Evolutionary conservation across 2,888 invertebrate genomes (phyloP), one percentile per base, ranked within the genome.

Genomic region (Drosophila paramelanica): DNA sequence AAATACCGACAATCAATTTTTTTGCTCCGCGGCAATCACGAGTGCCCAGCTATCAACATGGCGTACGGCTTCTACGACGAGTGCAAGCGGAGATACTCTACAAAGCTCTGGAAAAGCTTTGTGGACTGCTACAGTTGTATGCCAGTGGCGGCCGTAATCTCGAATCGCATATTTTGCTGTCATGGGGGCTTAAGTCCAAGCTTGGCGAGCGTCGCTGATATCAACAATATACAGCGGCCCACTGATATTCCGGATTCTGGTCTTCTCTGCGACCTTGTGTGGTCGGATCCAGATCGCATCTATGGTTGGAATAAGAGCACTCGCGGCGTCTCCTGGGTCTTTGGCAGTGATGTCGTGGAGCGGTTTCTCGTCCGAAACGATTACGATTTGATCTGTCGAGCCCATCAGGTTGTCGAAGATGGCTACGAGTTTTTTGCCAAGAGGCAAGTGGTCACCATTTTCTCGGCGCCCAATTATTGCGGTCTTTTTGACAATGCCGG

Each of bases 61-160:
- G 97, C 97, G 93, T 98, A 98, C 42, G 81, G 94, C 86, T 98
- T 98, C 93, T 98, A 98, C 93, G 98, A 98, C 92, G 98, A 98
- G 93, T 98, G 98, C 95, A 95, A 96, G 93, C 92, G 95, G 90
- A 94, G 95, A 89, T 99, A 98, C 93, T 98, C 98, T 93, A 98
- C 98, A 90, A 99, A 98, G 93, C 93, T 99, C 91, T 99, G 98
- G 98, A 99, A 98, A 94, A 98, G 98, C 8, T 99, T 99, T 93
- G 98, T 98, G 91, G 98, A 99, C 93, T 98, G 98, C 93, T 99
- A 78, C 23, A 69, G 57, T 8, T 77, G 79, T 14, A 59, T 77
- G 79, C 79, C 79, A 0, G 62, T 99, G 23, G 98, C 98, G 45
- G 98, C 98, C 78, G 98, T 98, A 92, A 97, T 98, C 92, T 95